Evolutionary conservation across 2,888 invertebrate genomes (phyloP).

Genomic region (Xestia c-nigrum): DNA sequence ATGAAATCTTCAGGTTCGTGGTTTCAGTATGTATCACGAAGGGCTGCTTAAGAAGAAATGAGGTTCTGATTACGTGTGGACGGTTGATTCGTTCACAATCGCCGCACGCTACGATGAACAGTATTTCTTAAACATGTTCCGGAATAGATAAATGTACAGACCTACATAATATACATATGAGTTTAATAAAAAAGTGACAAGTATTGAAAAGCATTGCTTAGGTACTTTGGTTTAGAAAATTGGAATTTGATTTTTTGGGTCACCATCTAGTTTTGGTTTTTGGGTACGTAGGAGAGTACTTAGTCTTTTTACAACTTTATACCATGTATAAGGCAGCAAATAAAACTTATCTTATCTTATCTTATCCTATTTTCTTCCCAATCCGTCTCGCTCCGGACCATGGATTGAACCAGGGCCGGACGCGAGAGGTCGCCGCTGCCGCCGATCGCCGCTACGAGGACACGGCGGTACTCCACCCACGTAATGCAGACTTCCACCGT

Average conservation of each 20-base stretch:
- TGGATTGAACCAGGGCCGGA: too few species aligned
- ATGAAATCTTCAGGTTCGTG: conserved; percentile 52
- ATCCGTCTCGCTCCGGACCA: too few species aligned
- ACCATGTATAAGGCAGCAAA: too few species aligned
- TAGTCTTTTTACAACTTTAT: background rate
- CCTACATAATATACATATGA: background rate
- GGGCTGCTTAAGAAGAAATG: conserved; percentile 84
- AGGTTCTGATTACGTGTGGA: conserved; percentile 83
- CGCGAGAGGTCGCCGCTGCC: too few species aligned
- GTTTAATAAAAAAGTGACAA: background rate
- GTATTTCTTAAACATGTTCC: conserved; percentile 68
- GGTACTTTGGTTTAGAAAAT: background rate
- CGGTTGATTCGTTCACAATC: conserved; percentile 83
- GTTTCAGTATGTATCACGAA: conserved; percentile 59
- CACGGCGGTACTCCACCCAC: too few species aligned
- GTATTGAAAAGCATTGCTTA: too few species aligned
- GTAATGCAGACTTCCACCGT: too few species aligned
- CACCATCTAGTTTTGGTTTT: background rate
- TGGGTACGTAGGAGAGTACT: background rate
- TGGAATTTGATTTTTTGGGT: background rate
- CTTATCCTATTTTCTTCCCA: too few species aligned
- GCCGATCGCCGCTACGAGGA: too few species aligned
- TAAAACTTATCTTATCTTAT: too few species aligned
- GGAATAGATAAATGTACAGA: conserved; percentile 27
- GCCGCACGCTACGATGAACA: conserved; percentile 71